phyloP scores from a whole-genome alignment of 2,113 vertebrate species.

The Ranitomeya variabilis region DNA sequence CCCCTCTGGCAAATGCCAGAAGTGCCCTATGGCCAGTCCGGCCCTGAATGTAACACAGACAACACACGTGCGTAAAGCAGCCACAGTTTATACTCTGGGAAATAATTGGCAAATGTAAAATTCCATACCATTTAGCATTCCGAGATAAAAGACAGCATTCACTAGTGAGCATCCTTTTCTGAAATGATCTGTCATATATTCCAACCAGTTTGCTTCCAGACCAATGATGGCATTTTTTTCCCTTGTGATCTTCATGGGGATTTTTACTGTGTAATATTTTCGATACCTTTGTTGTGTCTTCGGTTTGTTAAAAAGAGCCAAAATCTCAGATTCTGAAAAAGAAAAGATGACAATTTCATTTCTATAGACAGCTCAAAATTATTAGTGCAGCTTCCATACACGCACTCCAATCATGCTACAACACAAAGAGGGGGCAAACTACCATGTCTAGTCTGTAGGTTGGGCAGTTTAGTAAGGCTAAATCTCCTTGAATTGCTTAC shows the following conservation, averaged over 20 bases:
- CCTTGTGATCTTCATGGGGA: constrained; percentile 86
- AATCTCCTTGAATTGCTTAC: not conserved
- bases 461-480: not conserved
- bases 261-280: constrained; percentile 90
- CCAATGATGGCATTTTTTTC: constrained; percentile 80
- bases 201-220: constrained; percentile 94
- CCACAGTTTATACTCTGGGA: not conserved
- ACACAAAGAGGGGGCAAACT: not conserved
- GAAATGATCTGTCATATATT: constrained; percentile 98
- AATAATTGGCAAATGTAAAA: constrained; percentile 38
- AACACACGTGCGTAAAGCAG: no score
- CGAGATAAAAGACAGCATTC: constrained; percentile 89
- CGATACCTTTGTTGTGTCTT: constrained; percentile 72
- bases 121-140: constrained; percentile 79
- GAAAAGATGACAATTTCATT: constrained; percentile 11
- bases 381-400: not conserved
- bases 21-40: no score
- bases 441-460: not conserved
- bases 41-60: no score
- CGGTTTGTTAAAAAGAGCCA: constrained; percentile 90
- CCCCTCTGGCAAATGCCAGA: no score
- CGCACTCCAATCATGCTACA: not conserved
- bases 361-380: not conserved
- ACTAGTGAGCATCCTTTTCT: constrained; percentile 90
- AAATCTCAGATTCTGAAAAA: constrained; percentile 82